Conservation (phyloP, 2,797 vertebrate genomes). For the Brachyalestes nurse region DNA sequence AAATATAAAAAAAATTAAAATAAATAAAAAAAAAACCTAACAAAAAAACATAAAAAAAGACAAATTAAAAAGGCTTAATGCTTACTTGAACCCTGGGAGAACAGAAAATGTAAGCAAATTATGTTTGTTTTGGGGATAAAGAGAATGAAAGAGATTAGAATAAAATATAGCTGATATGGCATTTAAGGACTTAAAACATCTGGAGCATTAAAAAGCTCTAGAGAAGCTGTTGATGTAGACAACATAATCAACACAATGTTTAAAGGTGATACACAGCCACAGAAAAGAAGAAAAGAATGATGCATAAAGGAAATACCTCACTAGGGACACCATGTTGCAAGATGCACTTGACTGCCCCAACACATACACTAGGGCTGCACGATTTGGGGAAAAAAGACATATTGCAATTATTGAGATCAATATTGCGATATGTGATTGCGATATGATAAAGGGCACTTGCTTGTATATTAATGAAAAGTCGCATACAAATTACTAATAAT, state of each 20-base stretch:
- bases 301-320: neutral
- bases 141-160: conserved; percentile 10
- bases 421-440: too few relatives aligned
- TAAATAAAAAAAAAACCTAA: too few relatives aligned
- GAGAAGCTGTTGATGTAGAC: conserved; percentile 40
- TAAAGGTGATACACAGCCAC: neutral
- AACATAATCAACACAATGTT: conserved; percentile 44
- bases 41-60: conserved; percentile 59
- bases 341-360: neutral
- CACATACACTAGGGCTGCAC: too few relatives aligned
- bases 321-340: neutral
- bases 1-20: conserved; percentile 67
- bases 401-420: too few relatives aligned
- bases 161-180: conserved; percentile 45
- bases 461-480: too few relatives aligned
- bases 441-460: too few relatives aligned
- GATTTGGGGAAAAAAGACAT: too few relatives aligned
- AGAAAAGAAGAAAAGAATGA: neutral
- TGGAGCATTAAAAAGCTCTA: conserved; percentile 47
- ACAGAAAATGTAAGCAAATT: conserved; percentile 60
- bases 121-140: conserved; percentile 59
- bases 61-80: conserved; percentile 65
- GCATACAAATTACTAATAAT: too few relatives aligned
- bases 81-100: conserved; percentile 62
- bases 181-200: conserved; percentile 51